phyloP scores from a whole-genome alignment of 1,140 invertebrate genomes.

The Patella vulgata region DNA sequence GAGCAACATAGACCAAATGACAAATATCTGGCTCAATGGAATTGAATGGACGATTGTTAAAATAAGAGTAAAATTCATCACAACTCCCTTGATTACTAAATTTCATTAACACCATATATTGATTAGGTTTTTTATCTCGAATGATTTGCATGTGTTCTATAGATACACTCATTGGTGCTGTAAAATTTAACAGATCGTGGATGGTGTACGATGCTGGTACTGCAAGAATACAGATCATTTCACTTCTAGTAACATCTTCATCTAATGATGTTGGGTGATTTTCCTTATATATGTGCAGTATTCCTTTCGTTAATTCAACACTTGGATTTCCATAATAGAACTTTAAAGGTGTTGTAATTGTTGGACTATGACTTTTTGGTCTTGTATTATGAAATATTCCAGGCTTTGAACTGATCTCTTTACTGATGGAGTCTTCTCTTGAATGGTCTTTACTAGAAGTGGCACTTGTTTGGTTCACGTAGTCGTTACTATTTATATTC shows the following conservation, averaged over 20 bases:
- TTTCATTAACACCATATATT: conserved; percentile 96
- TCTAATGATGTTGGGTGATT: conserved; percentile 72
- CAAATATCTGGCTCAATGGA: conserved; percentile 92
- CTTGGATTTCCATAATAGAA: conserved; percentile 97
- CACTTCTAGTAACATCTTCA: conserved; percentile 73
- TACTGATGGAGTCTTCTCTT: not conserved
- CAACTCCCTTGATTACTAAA: conserved; percentile 80
- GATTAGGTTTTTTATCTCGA: conserved; percentile 84
- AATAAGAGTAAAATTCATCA: conserved; percentile 91
- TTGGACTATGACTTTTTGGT: conserved; percentile 47
- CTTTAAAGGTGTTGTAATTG: conserved; percentile 52
- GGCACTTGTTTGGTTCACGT: conserved; percentile 1
- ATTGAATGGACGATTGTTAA: conserved; percentile 92
- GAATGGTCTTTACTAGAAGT: conserved; percentile 3
- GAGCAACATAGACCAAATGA: conserved; percentile 93
- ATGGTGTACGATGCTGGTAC: conserved; percentile 94
- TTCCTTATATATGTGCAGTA: conserved; percentile 96
- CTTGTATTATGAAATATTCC: conserved; percentile 18
- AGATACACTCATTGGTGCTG: conserved; percentile 84
- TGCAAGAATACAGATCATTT: conserved; percentile 89
- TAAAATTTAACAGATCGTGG: conserved; percentile 93
- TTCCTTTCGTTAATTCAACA: conserved; percentile 95
- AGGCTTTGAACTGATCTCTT: conserved; percentile 7
- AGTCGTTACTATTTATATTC: conserved; percentile 5
- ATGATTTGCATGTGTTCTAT: conserved; percentile 94